Base-by-base conservation (phyloP, 2,113 vertebrate genomes). In the Hemiprocne comata region DNA sequence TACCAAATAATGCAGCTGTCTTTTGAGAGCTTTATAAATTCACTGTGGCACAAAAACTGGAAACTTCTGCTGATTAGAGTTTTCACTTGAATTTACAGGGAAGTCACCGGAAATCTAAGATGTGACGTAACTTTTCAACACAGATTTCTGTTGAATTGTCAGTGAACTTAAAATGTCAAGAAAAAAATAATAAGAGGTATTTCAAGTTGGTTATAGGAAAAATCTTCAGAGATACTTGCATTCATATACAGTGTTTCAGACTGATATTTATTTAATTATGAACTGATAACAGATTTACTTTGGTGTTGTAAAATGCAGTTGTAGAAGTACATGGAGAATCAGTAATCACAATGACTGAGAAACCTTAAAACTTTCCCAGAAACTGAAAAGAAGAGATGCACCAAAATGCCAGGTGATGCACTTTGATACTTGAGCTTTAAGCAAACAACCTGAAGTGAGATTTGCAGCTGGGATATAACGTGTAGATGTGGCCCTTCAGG, bases 261-360 rank as follows among this genome's bases (percentile, higher is more conserved):
- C 44, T 66, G 71, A 60, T 74, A 65, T 84, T 91, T 85, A 69
- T 78, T 53, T 84, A 75, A 84, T 89, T 85, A 61, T 89, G 53
- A 84, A 38, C 44, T 48, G 76, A 71, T 87, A 94, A 89, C 31
- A 89, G 60, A 85, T 92, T 90, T 88, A 87, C 36, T 38, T 74
- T 65, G 61, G 36, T 89, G 18, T 53, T 86, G 17, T 85, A 46
- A 88, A 92, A 40, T 16, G 36, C 48, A 85, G 53, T 25, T 77
- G 51, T 55, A 86, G 48, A 80, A 51, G 46, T 33, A 48, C 26
- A 7, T 25, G 72, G 40, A 71, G 51, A 70, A 77, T 80, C 54
- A 76, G 36, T 74, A 79, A 79, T 80, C 75, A 64, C 46, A 88
- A 67, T 33, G 58, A 46, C 36, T 73, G 72, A 88, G 65, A 80